Evolutionary conservation across 2,888 invertebrate genomes (phyloP).

Genomic region (Agriopis leucophaearia): DNA sequence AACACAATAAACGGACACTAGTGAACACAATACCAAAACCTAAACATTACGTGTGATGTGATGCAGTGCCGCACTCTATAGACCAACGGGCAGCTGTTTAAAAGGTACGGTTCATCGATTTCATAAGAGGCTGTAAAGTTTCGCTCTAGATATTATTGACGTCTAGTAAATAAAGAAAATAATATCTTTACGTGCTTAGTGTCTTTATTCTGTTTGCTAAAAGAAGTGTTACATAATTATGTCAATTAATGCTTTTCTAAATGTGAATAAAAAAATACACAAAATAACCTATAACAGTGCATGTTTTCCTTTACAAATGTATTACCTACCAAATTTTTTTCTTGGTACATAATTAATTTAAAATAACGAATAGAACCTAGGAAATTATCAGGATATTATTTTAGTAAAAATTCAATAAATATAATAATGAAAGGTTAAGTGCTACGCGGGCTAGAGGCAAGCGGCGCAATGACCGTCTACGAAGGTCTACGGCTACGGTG

Average conservation of each 20-base stretch:
- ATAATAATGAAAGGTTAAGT: slow-evolving; percentile 13
- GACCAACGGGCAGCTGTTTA: slow-evolving; percentile 72
- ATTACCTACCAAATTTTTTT: background rate
- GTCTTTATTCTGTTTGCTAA: background rate
- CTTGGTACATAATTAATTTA: background rate
- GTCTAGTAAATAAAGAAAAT: slow-evolving; percentile 36
- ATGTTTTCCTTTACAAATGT: background rate
- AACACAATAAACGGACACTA: slow-evolving; percentile 58
- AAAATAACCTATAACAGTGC: background rate
- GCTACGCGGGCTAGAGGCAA: slow-evolving; percentile 8
- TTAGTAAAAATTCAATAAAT: background rate
- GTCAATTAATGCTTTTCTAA: background rate
- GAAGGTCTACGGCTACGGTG: slow-evolving; percentile 52
- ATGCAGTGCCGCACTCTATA: slow-evolving; percentile 63
- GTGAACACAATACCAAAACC: slow-evolving; percentile 48
- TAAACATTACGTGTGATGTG: slow-evolving; percentile 66
- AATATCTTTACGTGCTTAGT: background rate
- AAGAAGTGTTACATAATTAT: background rate
- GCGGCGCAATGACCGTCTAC: slow-evolving; percentile 52
- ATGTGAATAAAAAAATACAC: background rate
- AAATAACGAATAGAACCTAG: background rate
- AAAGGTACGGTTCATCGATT: slow-evolving; percentile 65
- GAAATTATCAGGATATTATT: background rate
- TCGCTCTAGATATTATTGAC: slow-evolving; percentile 48
- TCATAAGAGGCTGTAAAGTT: slow-evolving; percentile 49